Evolutionary conservation across 2,888 invertebrate genomes (phyloP).

Genomic region (Oscheius sp.): DNA sequence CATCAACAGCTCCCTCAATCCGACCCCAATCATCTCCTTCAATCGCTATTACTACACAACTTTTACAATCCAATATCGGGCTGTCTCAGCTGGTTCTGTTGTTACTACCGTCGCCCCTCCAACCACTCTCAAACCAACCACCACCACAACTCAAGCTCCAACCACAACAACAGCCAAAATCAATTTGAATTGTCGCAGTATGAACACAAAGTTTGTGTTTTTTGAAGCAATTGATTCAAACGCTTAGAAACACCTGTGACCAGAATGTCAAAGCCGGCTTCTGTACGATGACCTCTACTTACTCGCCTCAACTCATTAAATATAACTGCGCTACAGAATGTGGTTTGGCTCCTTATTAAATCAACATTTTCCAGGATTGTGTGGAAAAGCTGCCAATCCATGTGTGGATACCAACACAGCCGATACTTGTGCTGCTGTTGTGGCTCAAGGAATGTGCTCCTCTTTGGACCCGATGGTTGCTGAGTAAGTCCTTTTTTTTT

Average conservation of each 20-base stretch:
- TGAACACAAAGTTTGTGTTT: neutral
- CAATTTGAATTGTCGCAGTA: neutral
- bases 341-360: no score
- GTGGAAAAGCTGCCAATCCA: conserved; percentile 7
- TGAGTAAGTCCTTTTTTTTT: neutral
- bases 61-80: conserved; percentile 21
- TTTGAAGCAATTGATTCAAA: neutral
- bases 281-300: neutral
- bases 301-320: neutral
- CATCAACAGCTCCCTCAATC: conserved; percentile 24
- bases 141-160: neutral
- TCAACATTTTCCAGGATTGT: no score
- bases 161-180: neutral
- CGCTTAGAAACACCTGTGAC: neutral
- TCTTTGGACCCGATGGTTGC: neutral
- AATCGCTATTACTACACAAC: conserved; percentile 25
- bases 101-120: neutral
- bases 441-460: neutral
- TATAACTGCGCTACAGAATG: conserved; percentile 23
- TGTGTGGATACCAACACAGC: conserved; percentile 4
- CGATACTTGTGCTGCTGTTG: neutral
- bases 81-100: neutral
- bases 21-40: conserved; percentile 28
- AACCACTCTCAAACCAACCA: neutral
- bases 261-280: neutral